Evolutionary conservation across 2,888 invertebrate species (phyloP), one percentile per base, ranked within the genome.

Genomic region (Drosophila tanythrix): DNA sequence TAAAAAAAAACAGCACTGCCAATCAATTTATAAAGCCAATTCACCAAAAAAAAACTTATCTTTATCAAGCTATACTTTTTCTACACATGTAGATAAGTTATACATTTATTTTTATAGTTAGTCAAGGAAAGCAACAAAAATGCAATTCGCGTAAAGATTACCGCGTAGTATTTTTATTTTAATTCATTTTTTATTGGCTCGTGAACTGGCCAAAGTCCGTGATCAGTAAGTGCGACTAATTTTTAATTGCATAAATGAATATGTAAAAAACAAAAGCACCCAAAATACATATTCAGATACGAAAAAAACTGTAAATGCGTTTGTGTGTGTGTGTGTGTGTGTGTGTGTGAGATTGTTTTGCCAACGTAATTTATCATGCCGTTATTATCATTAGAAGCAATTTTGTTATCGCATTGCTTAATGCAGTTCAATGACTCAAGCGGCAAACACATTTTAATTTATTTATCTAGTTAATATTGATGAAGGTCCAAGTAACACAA

Each of bases 141-240:
- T 76, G 62, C 65, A 65, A 59, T 56, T 70, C 48, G 27, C 33
- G 29, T 50, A 46, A 52, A 67, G 74, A 72, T 73, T 76, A 52
- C n/a, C 3, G 4, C n/a, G 21, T 53, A 56, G n/a, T 40, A n/a
- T 3, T 46, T 21, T 25, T 43, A 35, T 25, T 21, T 21, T 8
- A 21, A 46, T 46, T 25, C 7, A 27, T 31, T 21, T 40, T 52
- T 60, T 33, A 60, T 58, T 62, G 58, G 51, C 55, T 50, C 58
- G 29, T 48, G 50, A 75, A 65, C 27, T 64, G 80, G 21, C 31
- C 80, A 80, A 80, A 80, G 80, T 80, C 80, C 80, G 75, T n/a
- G 53, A 13, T 38, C 48, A 48, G 25, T 27, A 8, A 43, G 25
- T 40, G 31, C 62, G 61, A 65, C 61, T 72, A 61, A 71, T 56